Evolutionary conservation across 2,113 vertebrate species (phyloP).

Genomic region (Melanostigma gelatinosum): DNA sequence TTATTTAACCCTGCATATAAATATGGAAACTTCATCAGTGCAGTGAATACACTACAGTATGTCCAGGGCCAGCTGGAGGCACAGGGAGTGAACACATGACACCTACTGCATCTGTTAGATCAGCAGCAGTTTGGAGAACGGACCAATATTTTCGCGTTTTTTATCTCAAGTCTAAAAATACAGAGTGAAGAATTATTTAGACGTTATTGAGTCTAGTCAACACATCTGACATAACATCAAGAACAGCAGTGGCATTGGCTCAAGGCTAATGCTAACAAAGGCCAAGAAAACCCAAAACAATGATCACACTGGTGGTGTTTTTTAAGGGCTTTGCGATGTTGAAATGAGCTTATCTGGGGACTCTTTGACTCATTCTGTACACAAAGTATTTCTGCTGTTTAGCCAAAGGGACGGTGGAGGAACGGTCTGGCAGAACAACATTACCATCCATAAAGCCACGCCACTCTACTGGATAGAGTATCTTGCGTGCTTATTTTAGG

Average conservation of each 20-base stretch:
- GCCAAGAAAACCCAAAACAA: neutral
- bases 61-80: neutral
- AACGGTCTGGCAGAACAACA: neutral
- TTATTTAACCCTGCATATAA: slow-evolving; percentile 41
- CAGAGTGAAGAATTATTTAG: slow-evolving; percentile 2
- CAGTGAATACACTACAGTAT: slow-evolving; percentile 2
- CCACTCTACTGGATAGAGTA: neutral
- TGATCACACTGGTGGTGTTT: neutral
- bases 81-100: neutral
- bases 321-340: neutral
- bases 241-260: slow-evolving; percentile 5
- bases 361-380: neutral
- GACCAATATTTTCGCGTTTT: neutral
- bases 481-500: neutral
- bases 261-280: neutral
- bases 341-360: neutral
- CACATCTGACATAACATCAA: slow-evolving; percentile 11
- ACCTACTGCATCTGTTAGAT: slow-evolving; percentile 13
- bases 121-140: neutral
- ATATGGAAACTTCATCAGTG: slow-evolving; percentile 43
- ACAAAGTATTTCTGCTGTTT: neutral
- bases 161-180: slow-evolving; percentile 32
- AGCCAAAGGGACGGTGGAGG: neutral
- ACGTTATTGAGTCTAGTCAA: slow-evolving; percentile 23
- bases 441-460: neutral